Conservation (phyloP, 2,797 vertebrate genomes). For the Leptodactylus fallax region DNA sequence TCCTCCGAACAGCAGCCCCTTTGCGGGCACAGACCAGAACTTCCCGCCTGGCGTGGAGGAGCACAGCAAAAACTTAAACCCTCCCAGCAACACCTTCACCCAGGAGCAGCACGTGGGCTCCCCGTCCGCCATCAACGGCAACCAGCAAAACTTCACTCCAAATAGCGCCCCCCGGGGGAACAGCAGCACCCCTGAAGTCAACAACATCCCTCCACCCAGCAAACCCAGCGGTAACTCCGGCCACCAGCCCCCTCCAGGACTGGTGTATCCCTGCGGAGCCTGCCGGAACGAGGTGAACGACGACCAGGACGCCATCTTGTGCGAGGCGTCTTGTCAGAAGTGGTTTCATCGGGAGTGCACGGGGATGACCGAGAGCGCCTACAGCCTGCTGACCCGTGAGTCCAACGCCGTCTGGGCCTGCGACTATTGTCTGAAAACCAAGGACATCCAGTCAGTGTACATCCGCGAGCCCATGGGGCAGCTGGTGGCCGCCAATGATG, state of each 20-base stretch:
- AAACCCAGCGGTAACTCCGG: conserved; percentile 70
- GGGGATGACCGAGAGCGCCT: conserved; percentile 94
- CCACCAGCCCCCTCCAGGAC: conserved; percentile 76
- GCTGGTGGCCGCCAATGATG: conserved; percentile 93
- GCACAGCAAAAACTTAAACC: conserved; percentile 71
- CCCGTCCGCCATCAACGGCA: conserved; percentile 75
- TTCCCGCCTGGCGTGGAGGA: conserved; percentile 72
- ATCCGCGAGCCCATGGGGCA: conserved; percentile 94
- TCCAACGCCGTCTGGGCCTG: conserved; percentile 96
- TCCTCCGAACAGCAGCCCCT: conserved; percentile 85
- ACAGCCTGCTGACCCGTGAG: conserved; percentile 93
- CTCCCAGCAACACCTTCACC: conserved; percentile 79
- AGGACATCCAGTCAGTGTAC: conserved; percentile 97
- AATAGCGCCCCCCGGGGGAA: conserved; percentile 80
- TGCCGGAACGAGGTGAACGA: conserved; percentile 94
- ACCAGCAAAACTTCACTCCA: conserved; percentile 80
- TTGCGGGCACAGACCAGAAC: conserved; percentile 73
- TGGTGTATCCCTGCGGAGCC: conserved; percentile 87
- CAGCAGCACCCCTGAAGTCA: conserved; percentile 84
- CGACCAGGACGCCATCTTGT: conserved; percentile 96
- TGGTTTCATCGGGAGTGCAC: conserved; percentile 99
- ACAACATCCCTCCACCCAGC: conserved; percentile 85
- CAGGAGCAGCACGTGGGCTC: conserved; percentile 88
- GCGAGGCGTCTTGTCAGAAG: conserved; percentile 95
- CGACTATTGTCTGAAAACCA: conserved; percentile 96